Base-by-base conservation (phyloP, 2,888 invertebrate species). In the Psococerastis gibbosa region DNA sequence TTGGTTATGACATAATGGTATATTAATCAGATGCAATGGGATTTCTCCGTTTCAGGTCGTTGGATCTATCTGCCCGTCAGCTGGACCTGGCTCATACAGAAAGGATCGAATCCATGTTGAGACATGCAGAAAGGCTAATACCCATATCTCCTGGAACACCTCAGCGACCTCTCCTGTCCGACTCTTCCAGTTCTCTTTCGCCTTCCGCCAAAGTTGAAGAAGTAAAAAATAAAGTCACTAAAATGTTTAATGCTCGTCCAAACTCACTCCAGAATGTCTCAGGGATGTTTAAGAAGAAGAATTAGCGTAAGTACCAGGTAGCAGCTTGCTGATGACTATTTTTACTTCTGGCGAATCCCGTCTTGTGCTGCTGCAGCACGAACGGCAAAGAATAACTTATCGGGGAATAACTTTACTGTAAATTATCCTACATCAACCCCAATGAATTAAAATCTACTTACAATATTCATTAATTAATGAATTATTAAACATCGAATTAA, bases 221-320 rank as follows among this genome's bases (percentile, higher is more conserved):
- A 44, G 67, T 73, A 63, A 64, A 67, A 38, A 69, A 70, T 50
- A 63, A 67, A 52, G 64, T 73, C 53, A 69, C 69, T 47, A 73
- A 72, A 52, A 71, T 73, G 49, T 73, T 73, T 48, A 15, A 38
- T 38, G 38, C 38, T 15, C 17, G 38, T 20, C 38, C 38, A 38
- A 15, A 38, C n/a, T 20, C 38, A 4, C 20, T 38, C 4, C 38
- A 38, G 20, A 38, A 15, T 22, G 38, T 38, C 22, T 38, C 38
- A 9, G 38, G 38, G 6, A 38, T 38, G n/a, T 38, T 38, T 11
- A 38, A 38, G 20, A 38, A 38, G 38, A 38, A 38, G 22, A 15
- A 13, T 38, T 38, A 38, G n/a, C n/a, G n/a, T n/a, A n/a, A n/a
- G n/a, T n/a, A n/a, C n/a, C n/a, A n/a, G n/a, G n/a, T n/a, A n/a